Base-by-base conservation (phyloP, 2,888 invertebrate genomes). In the Hirtodrosophila cameraria region DNA sequence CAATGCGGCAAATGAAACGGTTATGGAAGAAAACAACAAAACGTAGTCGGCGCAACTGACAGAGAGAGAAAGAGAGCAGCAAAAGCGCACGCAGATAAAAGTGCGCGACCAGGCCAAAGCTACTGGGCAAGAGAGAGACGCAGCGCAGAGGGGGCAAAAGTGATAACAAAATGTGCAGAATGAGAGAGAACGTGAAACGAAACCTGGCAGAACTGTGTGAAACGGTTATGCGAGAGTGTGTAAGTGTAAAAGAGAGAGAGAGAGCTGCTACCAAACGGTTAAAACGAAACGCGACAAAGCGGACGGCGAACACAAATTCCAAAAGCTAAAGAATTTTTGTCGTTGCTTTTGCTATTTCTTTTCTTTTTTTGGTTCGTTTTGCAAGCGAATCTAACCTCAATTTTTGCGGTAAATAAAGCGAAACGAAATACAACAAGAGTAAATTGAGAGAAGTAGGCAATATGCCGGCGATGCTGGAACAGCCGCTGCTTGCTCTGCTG, bases 1-100 rank as follows among this genome's bases (percentile, higher is more conserved):
- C 91, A 91, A 89, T 91, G 91, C 91, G 91, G 91, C 90, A 90
- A 90, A 88, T 88, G 88, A 89, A 89, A 89, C 89, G 90, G 89
- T 88, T 86, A 83, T 74, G 57, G 83, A 85, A 87, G 85, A 82
- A 82, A 87, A 90, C 88, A 90, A 88, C 85, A 88, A 85, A 78
- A 70, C 81, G 60, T 55, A 79, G 39, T 55, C 59, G 69, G 61
- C 69, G 60, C 69, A 58, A 73, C 15, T 53, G 33, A 49, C 41
- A 60, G 39, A 45, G 45, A 36, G 9, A 28, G 20, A 31, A 57
- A 78, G 58, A 62, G 67, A 38, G 39, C 8, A 16, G 30, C n/a
- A 27, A 76, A 72, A 68, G 76, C 66, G 53, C 57, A 74, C 53
- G 62, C 63, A 62, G 59, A 62, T 61, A 75, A 66, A 77, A 72